Conservation (phyloP, 2,888 invertebrate genomes). For the Sialis lutaria region DNA sequence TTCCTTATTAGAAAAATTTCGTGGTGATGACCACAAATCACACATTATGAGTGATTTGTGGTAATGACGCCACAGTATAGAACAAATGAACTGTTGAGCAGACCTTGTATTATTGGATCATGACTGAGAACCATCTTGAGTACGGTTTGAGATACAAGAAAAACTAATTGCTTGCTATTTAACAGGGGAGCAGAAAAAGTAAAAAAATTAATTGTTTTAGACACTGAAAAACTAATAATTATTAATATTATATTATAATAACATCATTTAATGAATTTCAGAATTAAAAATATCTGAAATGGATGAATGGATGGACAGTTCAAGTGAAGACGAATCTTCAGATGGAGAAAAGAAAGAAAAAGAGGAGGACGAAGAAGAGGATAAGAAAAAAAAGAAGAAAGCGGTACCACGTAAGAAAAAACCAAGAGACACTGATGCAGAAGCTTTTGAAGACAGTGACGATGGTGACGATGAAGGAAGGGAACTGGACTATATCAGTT, state of each 20-base stretch:
- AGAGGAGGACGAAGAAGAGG: conserved; percentile 38
- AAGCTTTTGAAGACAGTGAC: conserved; percentile 91
- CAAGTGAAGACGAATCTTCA: conserved; percentile 57
- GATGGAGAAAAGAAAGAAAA: conserved; percentile 52
- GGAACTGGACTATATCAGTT: conserved; percentile 84
- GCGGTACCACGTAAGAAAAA: conserved; percentile 44
- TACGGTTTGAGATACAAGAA: too few species aligned
- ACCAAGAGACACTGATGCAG: conserved; percentile 68
- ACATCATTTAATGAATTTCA: conserved; percentile 14
- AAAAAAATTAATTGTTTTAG: too few species aligned
- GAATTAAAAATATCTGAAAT: conserved; percentile 82
- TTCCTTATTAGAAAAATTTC: too few species aligned
- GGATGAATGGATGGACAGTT: conserved; percentile 81
- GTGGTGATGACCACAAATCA: too few species aligned
- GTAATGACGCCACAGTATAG: too few species aligned
- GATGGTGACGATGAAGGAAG: conserved; percentile 93
- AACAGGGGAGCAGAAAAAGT: too few species aligned
- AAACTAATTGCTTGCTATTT: too few species aligned
- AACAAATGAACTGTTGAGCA: too few species aligned
- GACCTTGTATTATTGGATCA: too few species aligned
- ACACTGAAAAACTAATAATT: not conserved
- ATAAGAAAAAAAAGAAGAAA: conserved; percentile 45
- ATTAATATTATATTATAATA: not conserved
- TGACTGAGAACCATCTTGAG: too few species aligned
- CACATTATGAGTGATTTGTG: too few species aligned